Evolutionary conservation across 35 echinoderm and acorn worm species (phyloP).

Genomic region (Apostichopus japonicus): DNA sequence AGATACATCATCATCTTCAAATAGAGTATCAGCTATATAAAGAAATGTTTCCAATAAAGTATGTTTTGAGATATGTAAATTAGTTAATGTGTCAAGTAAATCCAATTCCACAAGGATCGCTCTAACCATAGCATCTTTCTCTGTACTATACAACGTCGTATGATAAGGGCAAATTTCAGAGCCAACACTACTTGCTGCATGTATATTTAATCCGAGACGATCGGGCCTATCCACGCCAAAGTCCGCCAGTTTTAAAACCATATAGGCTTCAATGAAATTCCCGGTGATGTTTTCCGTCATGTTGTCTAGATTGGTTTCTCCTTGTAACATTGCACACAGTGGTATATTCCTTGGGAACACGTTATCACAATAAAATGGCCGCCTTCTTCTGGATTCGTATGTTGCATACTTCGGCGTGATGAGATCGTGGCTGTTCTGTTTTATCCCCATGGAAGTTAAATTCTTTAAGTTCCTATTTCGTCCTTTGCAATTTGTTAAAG

Average conservation of each 20-base stretch:
- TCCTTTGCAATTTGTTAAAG: too few species aligned
- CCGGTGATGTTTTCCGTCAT: not conserved
- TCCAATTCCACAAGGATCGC: constrained; percentile 8
- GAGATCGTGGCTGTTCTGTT: not conserved
- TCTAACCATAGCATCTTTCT: not conserved
- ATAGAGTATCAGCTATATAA: constrained; percentile 20
- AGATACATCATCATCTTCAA: not conserved
- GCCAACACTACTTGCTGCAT: too few species aligned
- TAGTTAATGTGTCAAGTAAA: not conserved
- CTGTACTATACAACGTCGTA: constrained; percentile 3
- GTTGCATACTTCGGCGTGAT: too few species aligned
- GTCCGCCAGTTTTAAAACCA: constrained; percentile 35
- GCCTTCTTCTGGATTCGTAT: not conserved
- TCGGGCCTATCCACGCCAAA: constrained; percentile 34
- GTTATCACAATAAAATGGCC: not conserved
- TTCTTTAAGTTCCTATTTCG: too few species aligned
- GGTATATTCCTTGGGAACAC: not conserved
- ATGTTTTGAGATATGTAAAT: constrained; percentile 34
- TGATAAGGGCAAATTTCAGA: not conserved
- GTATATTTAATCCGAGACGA: constrained; percentile 2
- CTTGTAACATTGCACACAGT: not conserved
- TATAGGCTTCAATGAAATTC: constrained; percentile 44
- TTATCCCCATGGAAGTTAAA: not conserved
- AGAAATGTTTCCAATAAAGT: constrained; percentile 8
- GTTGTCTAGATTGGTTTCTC: not conserved